A percentile compares a stretch with the other conserved stretches of the same genome.
phyloP scores from a whole-genome alignment of 1,140 invertebrate species.

The Oryctes rhinoceros region DNA sequence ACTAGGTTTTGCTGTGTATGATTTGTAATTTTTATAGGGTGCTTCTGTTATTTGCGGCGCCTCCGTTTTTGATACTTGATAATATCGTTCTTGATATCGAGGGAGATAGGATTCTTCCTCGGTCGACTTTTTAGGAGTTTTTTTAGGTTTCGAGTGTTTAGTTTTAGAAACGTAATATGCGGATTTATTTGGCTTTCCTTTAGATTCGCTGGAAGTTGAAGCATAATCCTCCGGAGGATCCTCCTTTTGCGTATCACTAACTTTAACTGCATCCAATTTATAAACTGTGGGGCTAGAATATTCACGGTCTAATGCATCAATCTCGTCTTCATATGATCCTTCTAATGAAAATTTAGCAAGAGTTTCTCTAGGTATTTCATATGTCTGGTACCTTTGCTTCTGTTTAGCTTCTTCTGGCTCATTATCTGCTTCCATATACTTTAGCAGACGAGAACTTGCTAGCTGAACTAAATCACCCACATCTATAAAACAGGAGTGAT shows the following conservation, averaged over 20 bases:
- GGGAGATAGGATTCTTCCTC: conserved; percentile 12
- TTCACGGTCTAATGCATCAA: conserved; percentile 31
- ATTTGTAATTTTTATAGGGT: conserved; percentile 23
- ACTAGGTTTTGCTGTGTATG: conserved; percentile 34
- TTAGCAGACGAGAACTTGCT: neutral
- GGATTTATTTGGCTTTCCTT: neutral
- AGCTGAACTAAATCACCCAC: neutral
- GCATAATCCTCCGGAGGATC: neutral
- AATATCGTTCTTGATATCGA: neutral
- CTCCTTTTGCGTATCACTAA: conserved; percentile 21
- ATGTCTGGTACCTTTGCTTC: neutral
- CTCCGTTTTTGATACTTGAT: neutral
- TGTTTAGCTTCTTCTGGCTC: conserved; percentile 12
- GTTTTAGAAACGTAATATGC: neutral
- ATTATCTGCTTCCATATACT: conserved; percentile 5
- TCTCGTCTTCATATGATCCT: conserved; percentile 22
- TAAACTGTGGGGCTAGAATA: conserved; percentile 29
- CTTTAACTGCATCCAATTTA: conserved; percentile 33
- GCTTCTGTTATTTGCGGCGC: neutral
- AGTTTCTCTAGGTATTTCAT: conserved; percentile 22
- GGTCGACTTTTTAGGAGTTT: conserved; percentile 16
- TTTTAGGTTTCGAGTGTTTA: conserved; percentile 36
- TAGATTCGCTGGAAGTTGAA: neutral
- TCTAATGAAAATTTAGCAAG: conserved; percentile 17
- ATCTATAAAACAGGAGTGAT: neutral